Base-by-base conservation (phyloP, 30 jellyfish, hydroid and myxozoan species). In the Aurelia aurita region DNA sequence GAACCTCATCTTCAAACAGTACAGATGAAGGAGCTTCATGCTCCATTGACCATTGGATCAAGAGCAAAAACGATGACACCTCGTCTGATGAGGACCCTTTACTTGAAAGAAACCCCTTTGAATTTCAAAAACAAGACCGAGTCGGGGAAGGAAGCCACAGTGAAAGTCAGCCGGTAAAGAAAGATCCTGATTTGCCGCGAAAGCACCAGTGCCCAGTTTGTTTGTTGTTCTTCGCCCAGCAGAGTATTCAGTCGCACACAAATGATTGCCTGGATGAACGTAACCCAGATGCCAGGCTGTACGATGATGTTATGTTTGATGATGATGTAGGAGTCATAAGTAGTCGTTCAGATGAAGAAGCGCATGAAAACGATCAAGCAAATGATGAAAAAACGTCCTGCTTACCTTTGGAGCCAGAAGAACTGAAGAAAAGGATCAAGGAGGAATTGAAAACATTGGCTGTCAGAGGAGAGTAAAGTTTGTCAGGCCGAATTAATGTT, bases 131-230 rank as follows among this genome's bases (percentile, higher is more conserved):
- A n/a, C n/a, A n/a, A n/a, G n/a, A n/a, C n/a, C n/a, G n/a, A n/a
- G n/a, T n/a, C n/a, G n/a, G n/a, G n/a, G n/a, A n/a, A n/a, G n/a
- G n/a, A n/a, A n/a, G n/a, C n/a, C n/a, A n/a, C n/a, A n/a, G n/a
- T n/a, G n/a, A n/a, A n/a, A n/a, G n/a, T n/a, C n/a, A n/a, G n/a
- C n/a, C n/a, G n/a, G n/a, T n/a, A n/a, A n/a, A n/a, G n/a, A n/a
- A n/a, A n/a, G n/a, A n/a, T n/a, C n/a, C n/a, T n/a, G n/a, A n/a
- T n/a, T n/a, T n/a, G n/a, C n/a, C n/a, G n/a, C n/a, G n/a, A n/a
- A n/a, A n/a, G n/a, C n/a, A n/a, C n/a, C n/a, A n/a, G n/a, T 69
- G 62, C 39, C 80, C 80, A 26, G 25, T 69, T 25, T 69, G 80
- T 32, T 32, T 32, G 25, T 7, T 23, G 13, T 69, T 7, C 12